Evolutionary conservation across 2,113 vertebrate species (phyloP).

Genomic region (Alligator mississippiensis): DNA sequence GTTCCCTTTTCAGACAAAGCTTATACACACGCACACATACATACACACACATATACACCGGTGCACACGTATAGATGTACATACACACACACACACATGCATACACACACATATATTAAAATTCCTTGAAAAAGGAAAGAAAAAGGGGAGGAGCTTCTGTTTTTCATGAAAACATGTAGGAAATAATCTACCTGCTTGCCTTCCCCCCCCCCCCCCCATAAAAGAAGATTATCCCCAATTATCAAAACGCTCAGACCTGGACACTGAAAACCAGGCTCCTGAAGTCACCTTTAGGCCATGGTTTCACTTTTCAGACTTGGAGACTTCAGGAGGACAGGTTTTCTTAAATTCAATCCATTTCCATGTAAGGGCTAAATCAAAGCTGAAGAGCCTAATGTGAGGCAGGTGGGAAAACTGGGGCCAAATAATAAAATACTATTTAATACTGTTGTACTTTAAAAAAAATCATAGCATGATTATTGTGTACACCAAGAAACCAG

Average conservation of each 20-base stretch:
- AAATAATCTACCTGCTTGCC: background rate
- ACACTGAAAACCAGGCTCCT: slow-evolving; percentile 1
- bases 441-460: background rate
- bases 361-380: background rate
- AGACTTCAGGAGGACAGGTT: accelerated
- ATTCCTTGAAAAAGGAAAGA: background rate
- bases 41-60: too few relatives aligned
- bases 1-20: background rate
- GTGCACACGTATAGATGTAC: too few relatives aligned
- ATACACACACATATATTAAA: background rate
- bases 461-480: background rate
- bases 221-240: background rate
- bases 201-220: background rate
- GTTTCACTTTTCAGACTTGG: background rate
- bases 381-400: background rate
- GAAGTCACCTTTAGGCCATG: background rate
- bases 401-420: slow-evolving; percentile 9
- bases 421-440: background rate
- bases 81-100: too few relatives aligned
- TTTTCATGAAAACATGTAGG: background rate
- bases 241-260: background rate
- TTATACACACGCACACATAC: background rate
- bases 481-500: background rate
- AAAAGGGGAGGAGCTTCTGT: background rate
- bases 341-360: background rate